These are phyloP conservation scores for Platycnemis pennipes DNA, from an alignment of 2,888 invertebrate species.

Conservation along the genomic window DNA sequence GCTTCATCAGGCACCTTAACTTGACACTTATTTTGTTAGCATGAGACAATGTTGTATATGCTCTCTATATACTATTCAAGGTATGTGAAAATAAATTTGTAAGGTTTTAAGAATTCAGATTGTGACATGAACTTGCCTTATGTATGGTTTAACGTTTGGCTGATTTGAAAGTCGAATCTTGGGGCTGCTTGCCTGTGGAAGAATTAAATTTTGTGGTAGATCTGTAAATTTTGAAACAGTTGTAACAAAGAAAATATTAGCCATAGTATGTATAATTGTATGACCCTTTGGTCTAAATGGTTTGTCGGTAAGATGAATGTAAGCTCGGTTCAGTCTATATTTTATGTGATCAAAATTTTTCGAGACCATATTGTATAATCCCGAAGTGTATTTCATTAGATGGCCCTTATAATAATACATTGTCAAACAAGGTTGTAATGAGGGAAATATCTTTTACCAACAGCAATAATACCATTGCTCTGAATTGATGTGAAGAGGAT, in stretches of 20 bases:
- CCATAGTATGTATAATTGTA: not conserved
- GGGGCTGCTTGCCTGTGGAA: not conserved
- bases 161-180: not conserved
- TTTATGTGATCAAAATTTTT: not conserved
- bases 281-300: not conserved
- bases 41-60: not conserved
- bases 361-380: not conserved
- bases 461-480: not conserved
- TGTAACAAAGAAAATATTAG: slow-evolving; percentile 5
- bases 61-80: slow-evolving; percentile 26
- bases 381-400: not conserved
- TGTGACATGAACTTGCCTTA: slow-evolving; percentile 48
- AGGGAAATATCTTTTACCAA: not conserved
- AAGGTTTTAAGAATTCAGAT: not conserved
- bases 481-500: not conserved
- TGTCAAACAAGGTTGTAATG: not conserved
- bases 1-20: not conserved
- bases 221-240: not conserved
- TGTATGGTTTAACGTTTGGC: not conserved
- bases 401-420: not conserved
- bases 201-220: not conserved
- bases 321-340: not conserved
- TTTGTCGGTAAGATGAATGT: not conserved
- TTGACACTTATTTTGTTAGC: not conserved
- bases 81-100: not conserved